Evolutionary conservation across 2,888 invertebrate species (phyloP).

Genomic region (Miltochrista miniata): DNA sequence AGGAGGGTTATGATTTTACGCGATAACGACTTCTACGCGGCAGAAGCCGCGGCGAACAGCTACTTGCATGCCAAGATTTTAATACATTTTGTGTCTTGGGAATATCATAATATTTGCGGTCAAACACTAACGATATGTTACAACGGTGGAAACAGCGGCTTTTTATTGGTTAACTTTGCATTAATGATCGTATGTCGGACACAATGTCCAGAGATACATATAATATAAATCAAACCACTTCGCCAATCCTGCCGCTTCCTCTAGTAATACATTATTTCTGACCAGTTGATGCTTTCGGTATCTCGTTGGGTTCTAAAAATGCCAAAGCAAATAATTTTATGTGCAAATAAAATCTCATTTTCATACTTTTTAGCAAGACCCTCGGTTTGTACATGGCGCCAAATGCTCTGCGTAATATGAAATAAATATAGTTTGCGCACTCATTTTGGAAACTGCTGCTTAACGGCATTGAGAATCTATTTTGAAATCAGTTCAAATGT

Average conservation of each 20-base stretch:
- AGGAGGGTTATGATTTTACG: too few species aligned
- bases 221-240: conserved; percentile 9
- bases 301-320: conserved; percentile 10
- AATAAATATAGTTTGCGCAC: too few species aligned
- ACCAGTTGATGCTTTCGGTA: conserved; percentile 8
- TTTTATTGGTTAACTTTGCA: background rate
- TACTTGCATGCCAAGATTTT: conserved; percentile 6
- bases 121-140: conserved; percentile 2
- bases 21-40: too few species aligned
- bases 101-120: conserved; percentile 1
- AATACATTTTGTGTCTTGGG: conserved; percentile 6
- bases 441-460: too few species aligned
- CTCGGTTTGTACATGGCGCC: too few species aligned
- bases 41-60: too few species aligned
- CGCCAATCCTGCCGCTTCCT: conserved; percentile 10
- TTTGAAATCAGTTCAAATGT: too few species aligned
- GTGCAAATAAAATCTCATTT: too few species aligned
- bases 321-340: conserved; percentile 9
- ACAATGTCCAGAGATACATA: background rate
- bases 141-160: conserved; percentile 4
- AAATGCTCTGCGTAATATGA: too few species aligned
- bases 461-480: too few species aligned
- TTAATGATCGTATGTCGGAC: background rate
- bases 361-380: too few species aligned
- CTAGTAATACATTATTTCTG: conserved; percentile 6